Percentiles rank a stretch among this genome's conserved stretches.
Conservation (phyloP, 2,797 vertebrate genomes). For the Mycteria americana region DNA sequence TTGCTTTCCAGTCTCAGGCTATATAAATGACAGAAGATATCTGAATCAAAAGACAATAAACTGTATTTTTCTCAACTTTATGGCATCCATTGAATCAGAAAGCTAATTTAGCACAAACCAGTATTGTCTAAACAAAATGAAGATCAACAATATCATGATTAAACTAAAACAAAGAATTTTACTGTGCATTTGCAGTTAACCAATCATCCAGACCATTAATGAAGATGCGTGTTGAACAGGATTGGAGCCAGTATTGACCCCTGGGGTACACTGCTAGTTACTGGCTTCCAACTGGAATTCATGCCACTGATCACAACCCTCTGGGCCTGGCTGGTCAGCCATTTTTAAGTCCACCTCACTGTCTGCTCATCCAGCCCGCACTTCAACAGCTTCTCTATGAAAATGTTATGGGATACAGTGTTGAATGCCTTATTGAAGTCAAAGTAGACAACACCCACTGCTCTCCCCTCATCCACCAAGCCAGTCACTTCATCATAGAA, state of each 20-base stretch:
- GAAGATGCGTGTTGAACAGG: not conserved
- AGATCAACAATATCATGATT: not conserved
- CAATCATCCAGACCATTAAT: not conserved
- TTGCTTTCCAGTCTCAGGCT: slow-evolving; percentile 4
- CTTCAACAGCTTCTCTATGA: not conserved
- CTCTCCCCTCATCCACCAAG: not conserved
- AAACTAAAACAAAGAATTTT: not conserved
- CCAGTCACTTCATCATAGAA: not conserved
- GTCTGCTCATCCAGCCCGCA: not conserved
- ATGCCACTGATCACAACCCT: not conserved
- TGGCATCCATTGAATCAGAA: slow-evolving; percentile 12
- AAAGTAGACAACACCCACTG: not conserved
- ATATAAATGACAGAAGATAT: slow-evolving; percentile 56
- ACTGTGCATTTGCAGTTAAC: not conserved
- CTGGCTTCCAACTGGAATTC: not conserved
- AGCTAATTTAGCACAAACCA: slow-evolving; percentile 18
- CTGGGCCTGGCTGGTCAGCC: not conserved
- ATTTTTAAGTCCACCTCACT: not conserved
- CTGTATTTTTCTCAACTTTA: slow-evolving; percentile 21
- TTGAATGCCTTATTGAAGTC: not conserved
- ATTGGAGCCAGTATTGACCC: not conserved
- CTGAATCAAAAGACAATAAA: slow-evolving; percentile 29
- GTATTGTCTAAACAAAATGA: not conserved
- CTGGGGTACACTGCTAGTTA: not conserved
- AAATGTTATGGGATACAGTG: not conserved